Conservation (phyloP, 2,113 vertebrate genomes). For the Argyrosomus japonicus region DNA sequence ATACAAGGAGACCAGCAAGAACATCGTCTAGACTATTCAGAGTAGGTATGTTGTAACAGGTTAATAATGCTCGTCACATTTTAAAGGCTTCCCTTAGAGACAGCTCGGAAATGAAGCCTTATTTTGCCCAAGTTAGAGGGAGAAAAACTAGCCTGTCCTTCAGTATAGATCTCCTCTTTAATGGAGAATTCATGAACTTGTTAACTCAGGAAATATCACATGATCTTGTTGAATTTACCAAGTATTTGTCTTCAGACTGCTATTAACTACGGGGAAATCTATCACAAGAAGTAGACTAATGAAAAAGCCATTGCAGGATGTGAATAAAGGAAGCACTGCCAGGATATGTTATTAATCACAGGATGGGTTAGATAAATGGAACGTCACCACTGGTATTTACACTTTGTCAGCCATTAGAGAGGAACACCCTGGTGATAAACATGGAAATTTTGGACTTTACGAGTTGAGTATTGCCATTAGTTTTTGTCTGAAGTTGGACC, state of each 20-base stretch:
- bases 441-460: background rate
- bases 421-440: background rate
- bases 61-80: slow-evolving; percentile 1
- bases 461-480: background rate
- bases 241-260: background rate
- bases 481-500: background rate
- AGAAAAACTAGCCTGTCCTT: background rate
- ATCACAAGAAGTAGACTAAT: background rate
- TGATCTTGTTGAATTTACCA: background rate
- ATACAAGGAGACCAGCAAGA: background rate
- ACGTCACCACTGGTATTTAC: background rate
- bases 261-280: background rate
- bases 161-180: background rate
- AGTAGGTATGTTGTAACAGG: background rate
- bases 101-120: background rate
- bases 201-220: background rate
- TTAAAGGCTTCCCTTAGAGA: slow-evolving; percentile 1
- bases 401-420: background rate
- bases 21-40: background rate
- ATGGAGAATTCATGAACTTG: background rate
- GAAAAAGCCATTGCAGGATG: background rate
- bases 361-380: background rate
- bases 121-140: background rate
- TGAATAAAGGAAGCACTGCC: background rate
- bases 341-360: background rate